These are phyloP conservation scores for Hippopotamyrus pictus DNA, from an alignment of 2,797 vertebrate species.

Conservation along the genomic window DNA sequence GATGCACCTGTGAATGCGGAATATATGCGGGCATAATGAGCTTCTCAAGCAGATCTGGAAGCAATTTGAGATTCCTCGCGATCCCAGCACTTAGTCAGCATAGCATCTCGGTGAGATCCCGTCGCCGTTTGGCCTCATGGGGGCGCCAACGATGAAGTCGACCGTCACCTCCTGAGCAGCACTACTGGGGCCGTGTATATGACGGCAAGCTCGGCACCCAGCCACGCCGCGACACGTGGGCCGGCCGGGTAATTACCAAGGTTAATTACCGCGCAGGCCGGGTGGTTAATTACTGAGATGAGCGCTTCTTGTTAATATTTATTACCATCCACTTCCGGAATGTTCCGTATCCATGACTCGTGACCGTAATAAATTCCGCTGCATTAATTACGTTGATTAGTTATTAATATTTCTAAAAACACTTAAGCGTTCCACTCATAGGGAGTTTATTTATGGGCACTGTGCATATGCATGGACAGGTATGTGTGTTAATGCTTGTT, in stretches of 20 bases:
- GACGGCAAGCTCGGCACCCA: background rate
- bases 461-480: background rate
- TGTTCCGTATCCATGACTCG: background rate
- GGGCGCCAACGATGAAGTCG: background rate
- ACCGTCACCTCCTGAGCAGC: background rate
- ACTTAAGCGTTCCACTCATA: background rate
- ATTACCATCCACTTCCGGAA: background rate
- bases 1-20: background rate
- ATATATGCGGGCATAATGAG: background rate
- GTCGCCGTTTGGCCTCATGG: background rate
- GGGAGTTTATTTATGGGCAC: background rate
- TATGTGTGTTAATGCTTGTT: background rate
- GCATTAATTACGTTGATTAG: conserved; percentile 1
- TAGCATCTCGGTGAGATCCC: conserved; percentile 1
- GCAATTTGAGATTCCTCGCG: background rate
- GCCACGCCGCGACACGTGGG: background rate
- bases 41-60: background rate
- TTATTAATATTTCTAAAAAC: background rate
- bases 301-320: conserved; percentile 8
- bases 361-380: background rate
- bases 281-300: conserved; percentile 1
- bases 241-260: background rate
- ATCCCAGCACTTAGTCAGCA: background rate
- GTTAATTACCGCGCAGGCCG: background rate
- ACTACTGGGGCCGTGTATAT: background rate